These are phyloP conservation scores for Phrynosoma platyrhinos DNA, from an alignment of 2,113 vertebrate genomes.

Conservation along the genomic window DNA sequence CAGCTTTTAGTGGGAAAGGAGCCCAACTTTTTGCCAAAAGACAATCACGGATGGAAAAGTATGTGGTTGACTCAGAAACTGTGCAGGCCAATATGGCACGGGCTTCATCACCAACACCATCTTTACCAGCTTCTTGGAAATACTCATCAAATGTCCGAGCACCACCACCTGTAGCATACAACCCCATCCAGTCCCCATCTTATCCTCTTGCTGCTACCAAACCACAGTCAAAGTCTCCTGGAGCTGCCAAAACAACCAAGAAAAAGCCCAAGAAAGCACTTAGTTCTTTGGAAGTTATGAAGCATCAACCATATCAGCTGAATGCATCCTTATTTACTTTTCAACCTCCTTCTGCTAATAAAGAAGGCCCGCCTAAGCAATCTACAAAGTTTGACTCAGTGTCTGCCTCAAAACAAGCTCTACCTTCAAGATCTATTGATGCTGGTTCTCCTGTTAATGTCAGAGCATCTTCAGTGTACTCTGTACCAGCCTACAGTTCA, in stretches of 20 bases:
- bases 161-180: slow-evolving; percentile 91
- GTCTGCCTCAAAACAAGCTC: slow-evolving; percentile 74
- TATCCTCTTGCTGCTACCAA: slow-evolving; percentile 91
- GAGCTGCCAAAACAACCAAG: slow-evolving; percentile 73
- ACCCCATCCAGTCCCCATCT: slow-evolving; percentile 92
- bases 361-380: slow-evolving; percentile 78
- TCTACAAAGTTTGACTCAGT: slow-evolving; percentile 71
- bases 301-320: slow-evolving; percentile 95
- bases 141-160: slow-evolving; percentile 94
- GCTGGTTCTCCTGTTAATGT: slow-evolving; percentile 59
- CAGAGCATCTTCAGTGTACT: slow-evolving; percentile 77
- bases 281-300: slow-evolving; percentile 95
- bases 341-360: slow-evolving; percentile 85
- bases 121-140: slow-evolving; percentile 93
- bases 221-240: slow-evolving; percentile 72
- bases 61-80: slow-evolving; percentile 93
- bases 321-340: slow-evolving; percentile 93
- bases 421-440: slow-evolving; percentile 71
- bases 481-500: slow-evolving; percentile 80
- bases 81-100: slow-evolving; percentile 89
- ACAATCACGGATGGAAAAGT: slow-evolving; percentile 98
- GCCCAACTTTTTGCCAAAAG: slow-evolving; percentile 96
- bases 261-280: slow-evolving; percentile 89
- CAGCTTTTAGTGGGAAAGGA: slow-evolving; percentile 89
- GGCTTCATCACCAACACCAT: slow-evolving; percentile 88